phyloP scores from a whole-genome alignment of 2,113 vertebrate species.

The Calonectris borealis region DNA sequence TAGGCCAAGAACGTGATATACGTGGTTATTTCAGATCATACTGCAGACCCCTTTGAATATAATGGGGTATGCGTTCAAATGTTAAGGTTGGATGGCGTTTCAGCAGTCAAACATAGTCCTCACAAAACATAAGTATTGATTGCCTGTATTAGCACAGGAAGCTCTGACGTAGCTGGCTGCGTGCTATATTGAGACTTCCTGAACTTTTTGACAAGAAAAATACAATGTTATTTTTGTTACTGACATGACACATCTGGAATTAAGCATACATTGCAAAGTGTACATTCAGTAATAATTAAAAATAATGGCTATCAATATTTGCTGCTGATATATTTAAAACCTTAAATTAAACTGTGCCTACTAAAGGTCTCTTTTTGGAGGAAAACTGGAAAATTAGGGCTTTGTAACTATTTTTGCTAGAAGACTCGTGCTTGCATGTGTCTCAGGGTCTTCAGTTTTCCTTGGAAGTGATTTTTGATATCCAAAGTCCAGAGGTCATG shows the following conservation, averaged over 20 bases:
- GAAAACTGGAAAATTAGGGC: constrained; percentile 70
- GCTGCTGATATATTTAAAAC: constrained; percentile 64
- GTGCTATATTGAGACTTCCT: not conserved
- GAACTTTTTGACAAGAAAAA: not conserved
- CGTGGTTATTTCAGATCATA: not conserved
- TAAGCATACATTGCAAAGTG: not conserved
- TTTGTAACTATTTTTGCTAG: constrained; percentile 69
- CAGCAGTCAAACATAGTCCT: not conserved
- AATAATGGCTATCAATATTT: constrained; percentile 14
- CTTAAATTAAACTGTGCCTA: constrained; percentile 65
- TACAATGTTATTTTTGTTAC: not conserved
- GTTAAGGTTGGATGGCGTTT: constrained; percentile 9
- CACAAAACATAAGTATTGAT: not conserved
- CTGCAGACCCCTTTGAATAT: not conserved
- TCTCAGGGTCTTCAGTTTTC: constrained; percentile 72
- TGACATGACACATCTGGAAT: not conserved
- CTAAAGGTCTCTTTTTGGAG: constrained; percentile 58
- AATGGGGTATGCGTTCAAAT: not conserved
- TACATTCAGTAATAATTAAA: constrained; percentile 21
- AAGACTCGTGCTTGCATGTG: constrained; percentile 66
- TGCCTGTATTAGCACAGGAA: not conserved
- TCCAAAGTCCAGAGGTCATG: constrained; percentile 56
- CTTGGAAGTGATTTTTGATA: constrained; percentile 64
- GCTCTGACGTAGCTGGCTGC: not conserved
- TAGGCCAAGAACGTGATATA: not conserved